phyloP scores from a whole-genome alignment of 2,888 invertebrate genomes.

The Cheilosia impressa region DNA sequence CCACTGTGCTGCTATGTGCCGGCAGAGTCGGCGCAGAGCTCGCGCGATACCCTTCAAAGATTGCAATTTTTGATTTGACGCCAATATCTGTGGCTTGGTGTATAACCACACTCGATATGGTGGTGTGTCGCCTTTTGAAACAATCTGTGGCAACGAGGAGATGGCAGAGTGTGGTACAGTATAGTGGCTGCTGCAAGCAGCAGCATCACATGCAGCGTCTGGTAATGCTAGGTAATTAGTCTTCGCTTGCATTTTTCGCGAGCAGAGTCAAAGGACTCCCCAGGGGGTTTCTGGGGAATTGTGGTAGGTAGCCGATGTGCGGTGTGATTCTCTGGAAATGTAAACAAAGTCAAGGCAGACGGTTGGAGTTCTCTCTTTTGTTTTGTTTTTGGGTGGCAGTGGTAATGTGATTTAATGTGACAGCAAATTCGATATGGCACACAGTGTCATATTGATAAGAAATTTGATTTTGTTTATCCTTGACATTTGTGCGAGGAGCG shows the following conservation, averaged over 20 bases:
- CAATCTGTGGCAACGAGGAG: conserved; percentile 15
- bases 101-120: not conserved
- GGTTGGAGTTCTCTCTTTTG: conserved; percentile 15
- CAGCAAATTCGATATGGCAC: conserved; percentile 58
- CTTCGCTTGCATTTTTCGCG: conserved; percentile 54
- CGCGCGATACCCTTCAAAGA: conserved; percentile 70
- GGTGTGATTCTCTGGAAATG: conserved; percentile 59
- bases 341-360: conserved; percentile 50
- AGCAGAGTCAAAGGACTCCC: conserved; percentile 59
- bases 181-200: not conserved
- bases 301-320: conserved; percentile 55
- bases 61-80: conserved; percentile 70
- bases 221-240: conserved; percentile 71
- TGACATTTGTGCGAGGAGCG: conserved; percentile 27
- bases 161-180: not conserved
- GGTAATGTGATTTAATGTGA: conserved; percentile 38
- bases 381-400: conserved; percentile 34
- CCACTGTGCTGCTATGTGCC: conserved; percentile 40
- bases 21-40: conserved; percentile 14
- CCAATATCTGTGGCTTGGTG: conserved; percentile 37
- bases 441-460: conserved; percentile 49
- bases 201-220: conserved; percentile 32
- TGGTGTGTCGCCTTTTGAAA: conserved; percentile 37
- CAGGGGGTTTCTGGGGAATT: conserved; percentile 68
- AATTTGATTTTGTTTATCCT: conserved; percentile 60